Percentiles rank a stretch among this genome's conserved stretches.
Evolutionary conservation across 1,140 invertebrate genomes (phyloP).

Genomic region (Tachypleus tridentatus): DNA sequence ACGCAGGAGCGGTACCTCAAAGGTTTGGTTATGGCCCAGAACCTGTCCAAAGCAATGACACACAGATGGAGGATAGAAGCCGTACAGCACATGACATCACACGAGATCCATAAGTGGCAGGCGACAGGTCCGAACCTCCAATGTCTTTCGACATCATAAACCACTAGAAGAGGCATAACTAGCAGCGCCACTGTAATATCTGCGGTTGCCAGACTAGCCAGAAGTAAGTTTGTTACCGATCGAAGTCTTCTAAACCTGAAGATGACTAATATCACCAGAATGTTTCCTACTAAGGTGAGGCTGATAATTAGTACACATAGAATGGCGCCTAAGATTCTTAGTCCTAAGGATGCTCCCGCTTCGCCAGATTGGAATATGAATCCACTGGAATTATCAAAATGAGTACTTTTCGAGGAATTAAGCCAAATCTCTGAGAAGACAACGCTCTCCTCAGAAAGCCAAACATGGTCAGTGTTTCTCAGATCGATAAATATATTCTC

Average conservation of each 20-base stretch:
- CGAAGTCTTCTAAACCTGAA: conserved; percentile 68
- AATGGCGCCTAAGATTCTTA: no score
- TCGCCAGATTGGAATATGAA: no score
- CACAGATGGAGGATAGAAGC: conserved; percentile 85
- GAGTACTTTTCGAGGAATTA: no score
- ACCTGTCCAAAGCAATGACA: conserved; percentile 70
- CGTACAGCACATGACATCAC: conserved; percentile 45
- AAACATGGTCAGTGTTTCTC: no score
- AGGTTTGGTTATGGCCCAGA: conserved; percentile 77
- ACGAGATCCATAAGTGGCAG: conserved; percentile 52
- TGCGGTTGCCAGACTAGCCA: conserved; percentile 75
- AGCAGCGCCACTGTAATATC: conserved; percentile 59
- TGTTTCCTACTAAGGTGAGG: conserved; percentile 68
- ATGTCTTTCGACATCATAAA: conserved; percentile 60
- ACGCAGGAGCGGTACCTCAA: conserved; percentile 77
- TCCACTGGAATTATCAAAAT: no score
- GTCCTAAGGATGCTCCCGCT: no score
- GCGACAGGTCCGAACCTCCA: conserved; percentile 74
- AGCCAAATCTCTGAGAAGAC: no score
- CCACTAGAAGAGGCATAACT: conserved; percentile 60
- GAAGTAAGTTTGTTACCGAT: conserved; percentile 53
- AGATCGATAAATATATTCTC: no score
- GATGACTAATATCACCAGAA: conserved; percentile 71
- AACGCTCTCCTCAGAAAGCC: no score
- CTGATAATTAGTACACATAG: conserved; percentile 8